A percentile compares a stretch with the other conserved stretches of the same genome.
Conservation (phyloP, 64 coral and sea anemone species). For the Platygyra sinensis region DNA sequence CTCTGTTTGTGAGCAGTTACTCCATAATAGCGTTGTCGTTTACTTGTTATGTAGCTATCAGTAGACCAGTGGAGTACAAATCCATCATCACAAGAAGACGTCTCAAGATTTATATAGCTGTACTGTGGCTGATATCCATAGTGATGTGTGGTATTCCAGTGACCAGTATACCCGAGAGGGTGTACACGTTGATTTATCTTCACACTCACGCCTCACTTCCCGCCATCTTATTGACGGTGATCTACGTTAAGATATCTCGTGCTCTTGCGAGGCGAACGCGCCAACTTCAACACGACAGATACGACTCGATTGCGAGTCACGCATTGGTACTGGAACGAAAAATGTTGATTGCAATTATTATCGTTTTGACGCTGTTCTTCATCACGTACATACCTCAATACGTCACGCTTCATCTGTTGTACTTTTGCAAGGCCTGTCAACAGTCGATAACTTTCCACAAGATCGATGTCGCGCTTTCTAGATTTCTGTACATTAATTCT, state of each 20-base stretch:
- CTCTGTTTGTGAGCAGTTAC: neutral
- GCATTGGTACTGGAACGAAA: neutral
- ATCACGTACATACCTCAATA: conserved; percentile 30
- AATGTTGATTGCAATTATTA: neutral
- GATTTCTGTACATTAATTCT: conserved; percentile 14
- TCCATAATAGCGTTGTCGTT: conserved; percentile 2
- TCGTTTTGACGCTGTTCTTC: conserved; percentile 6
- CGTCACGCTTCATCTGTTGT: conserved; percentile 8
- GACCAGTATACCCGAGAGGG: neutral
- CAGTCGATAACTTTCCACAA: conserved; percentile 19
- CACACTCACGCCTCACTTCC: conserved; percentile 5
- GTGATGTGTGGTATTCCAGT: neutral
- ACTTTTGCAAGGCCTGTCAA: neutral
- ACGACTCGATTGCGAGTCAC: neutral
- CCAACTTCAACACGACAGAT: neutral
- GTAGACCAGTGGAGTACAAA: conserved; percentile 6
- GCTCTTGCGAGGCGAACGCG: conserved; percentile 26
- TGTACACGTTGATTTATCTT: conserved; percentile 21
- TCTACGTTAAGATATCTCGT: conserved; percentile 8
- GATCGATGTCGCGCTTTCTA: conserved; percentile 10
- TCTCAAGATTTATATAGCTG: conserved; percentile 15
- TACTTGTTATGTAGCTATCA: conserved; percentile 19
- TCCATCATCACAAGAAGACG: neutral
- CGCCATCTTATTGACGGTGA: neutral
- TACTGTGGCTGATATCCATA: conserved; percentile 3